Base-by-base conservation (phyloP, 2,797 vertebrate genomes). In the Cuniculus paca region DNA sequence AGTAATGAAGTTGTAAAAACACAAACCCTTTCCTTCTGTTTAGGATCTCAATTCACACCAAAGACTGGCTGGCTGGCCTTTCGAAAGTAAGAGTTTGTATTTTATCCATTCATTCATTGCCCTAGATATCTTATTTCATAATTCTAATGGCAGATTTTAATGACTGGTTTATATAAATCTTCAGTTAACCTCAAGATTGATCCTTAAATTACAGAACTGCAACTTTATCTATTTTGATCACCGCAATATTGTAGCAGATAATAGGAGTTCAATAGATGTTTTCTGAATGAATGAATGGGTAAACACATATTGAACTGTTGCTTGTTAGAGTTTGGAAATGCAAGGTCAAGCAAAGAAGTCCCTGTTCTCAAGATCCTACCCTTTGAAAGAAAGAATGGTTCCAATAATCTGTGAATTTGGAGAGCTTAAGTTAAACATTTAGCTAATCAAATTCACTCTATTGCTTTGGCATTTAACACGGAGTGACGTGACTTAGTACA, bases 21-120 rank as follows among this genome's bases (percentile, higher is more conserved):
- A 87, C 14, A 81, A 93, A 82, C 58, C 70, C 45, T 74, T 97
- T 91, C 75, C 88, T 97, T 95, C 95, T 88, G 72, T 90, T 65
- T 91, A 93, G 82, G 48, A 77, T 95, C 84, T 95, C 68, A 95
- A 39, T 95, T 94, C 94, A 88, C 48, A 89, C 42, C 39, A n/a
- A 5, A n/a, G 42, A 88, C 45, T 81, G 42, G 31, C 74, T 93
- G 63, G 54, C 24, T 45, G 58, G n/a, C 28, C 13, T 45, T 74
- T 48, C 28, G 28, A 92, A 93, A 93, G 52, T 31, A 91, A 31
- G 56, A 52, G 31, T 75, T 75, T 90, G n/a, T 5, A 56, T 87
- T 45, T 97, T 26, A 82, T 58, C 52, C 75, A 77, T 45, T 45
- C 24, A 80, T 63, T 84, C 39, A 58, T 22, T 83, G 24, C 24